These are phyloP conservation scores for Ochotona princeps DNA, from an alignment of 2,113 vertebrate species.

Conservation along the genomic window DNA sequence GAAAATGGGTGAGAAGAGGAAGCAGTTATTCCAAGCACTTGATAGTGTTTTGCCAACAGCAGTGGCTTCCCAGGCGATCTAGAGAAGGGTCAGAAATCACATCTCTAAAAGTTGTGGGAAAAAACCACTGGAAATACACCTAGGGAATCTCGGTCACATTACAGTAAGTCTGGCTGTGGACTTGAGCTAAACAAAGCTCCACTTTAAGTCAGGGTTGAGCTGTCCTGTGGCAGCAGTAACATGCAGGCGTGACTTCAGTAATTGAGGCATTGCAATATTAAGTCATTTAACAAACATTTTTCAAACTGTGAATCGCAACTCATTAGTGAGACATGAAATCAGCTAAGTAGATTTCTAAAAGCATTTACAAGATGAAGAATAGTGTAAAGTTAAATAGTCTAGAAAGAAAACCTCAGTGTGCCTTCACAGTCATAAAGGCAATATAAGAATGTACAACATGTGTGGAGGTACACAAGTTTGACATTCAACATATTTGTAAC, in stretches of 20 bases:
- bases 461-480: background rate
- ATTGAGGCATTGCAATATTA: background rate
- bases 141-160: background rate
- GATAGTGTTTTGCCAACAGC: background rate
- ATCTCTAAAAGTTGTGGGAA: background rate
- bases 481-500: slow-evolving; percentile 3
- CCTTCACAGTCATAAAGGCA: background rate
- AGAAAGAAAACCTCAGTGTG: background rate
- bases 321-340: slow-evolving; percentile 1
- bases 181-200: slow-evolving; percentile 16
- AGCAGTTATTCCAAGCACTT: background rate
- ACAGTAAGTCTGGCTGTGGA: background rate
- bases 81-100: background rate
- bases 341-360: background rate
- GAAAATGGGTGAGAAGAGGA: background rate
- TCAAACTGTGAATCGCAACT: background rate
- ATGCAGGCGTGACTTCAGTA: background rate
- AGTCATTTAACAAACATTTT: background rate
- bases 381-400: background rate
- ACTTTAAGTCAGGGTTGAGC: background rate
- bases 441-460: background rate
- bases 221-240: background rate
- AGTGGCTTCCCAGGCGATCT: background rate
- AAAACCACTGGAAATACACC: slow-evolving; percentile 1
- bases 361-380: background rate